A percentile compares a stretch with the other conserved stretches of the same genome.
These are phyloP conservation scores for Nephrotoma flavescens DNA, from an alignment of 2,888 invertebrate genomes.

Conservation along the genomic window DNA sequence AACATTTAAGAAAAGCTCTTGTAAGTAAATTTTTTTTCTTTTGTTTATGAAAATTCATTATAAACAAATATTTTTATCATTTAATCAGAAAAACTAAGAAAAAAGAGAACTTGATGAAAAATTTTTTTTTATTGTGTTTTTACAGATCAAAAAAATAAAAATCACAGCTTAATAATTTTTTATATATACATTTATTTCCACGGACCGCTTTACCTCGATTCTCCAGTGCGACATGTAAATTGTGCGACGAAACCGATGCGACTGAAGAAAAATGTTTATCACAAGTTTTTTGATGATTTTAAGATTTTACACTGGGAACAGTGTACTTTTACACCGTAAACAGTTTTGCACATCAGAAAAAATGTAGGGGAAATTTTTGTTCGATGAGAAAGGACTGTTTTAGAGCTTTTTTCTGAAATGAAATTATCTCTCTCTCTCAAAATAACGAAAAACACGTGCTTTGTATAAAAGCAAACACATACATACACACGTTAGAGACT, in stretches of 20 bases:
- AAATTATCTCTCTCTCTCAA: not conserved
- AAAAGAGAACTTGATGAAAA: not conserved
- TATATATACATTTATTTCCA: not conserved
- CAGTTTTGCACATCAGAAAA: not conserved
- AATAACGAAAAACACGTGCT: not conserved
- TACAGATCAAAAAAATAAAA: not conserved
- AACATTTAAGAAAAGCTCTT: not conserved
- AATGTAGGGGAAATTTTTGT: not conserved
- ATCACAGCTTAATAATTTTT: not conserved
- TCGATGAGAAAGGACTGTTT: not conserved
- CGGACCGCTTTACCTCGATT: not conserved
- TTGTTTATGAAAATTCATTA: not conserved
- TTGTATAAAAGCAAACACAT: not conserved
- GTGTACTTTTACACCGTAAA: not conserved
- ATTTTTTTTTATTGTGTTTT: not conserved
- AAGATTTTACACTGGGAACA: not conserved
- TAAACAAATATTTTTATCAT: not conserved
- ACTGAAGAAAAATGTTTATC: not conserved
- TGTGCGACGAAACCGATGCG: not conserved
- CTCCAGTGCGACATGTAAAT: not conserved
- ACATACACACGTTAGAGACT: too few relatives aligned
- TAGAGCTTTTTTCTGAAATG: not conserved
- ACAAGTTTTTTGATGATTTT: not conserved
- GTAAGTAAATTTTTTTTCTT: not conserved
- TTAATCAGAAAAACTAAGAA: not conserved